Conservation (phyloP, 2,797 vertebrate genomes). For the Labroides dimidiatus region DNA sequence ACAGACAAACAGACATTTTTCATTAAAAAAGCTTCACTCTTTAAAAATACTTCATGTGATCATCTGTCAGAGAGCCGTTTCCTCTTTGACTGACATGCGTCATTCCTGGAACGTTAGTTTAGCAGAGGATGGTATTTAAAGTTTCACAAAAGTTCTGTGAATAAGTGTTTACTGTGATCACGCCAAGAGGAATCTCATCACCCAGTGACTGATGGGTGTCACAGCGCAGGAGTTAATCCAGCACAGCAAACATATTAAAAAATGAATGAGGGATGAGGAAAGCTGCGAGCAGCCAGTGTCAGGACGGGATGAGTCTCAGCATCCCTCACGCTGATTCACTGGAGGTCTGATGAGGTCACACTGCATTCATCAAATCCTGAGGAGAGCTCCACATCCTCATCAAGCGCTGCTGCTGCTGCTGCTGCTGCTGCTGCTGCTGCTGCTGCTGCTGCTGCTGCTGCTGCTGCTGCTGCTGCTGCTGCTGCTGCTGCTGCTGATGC, state of each 20-base stretch:
- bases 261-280: slow-evolving; percentile 54
- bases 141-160: background rate
- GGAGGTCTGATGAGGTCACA: slow-evolving; percentile 58
- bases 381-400: slow-evolving; percentile 21
- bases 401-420: background rate
- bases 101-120: background rate
- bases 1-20: background rate
- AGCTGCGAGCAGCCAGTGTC: slow-evolving; percentile 27
- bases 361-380: slow-evolving; percentile 58
- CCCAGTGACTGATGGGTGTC: slow-evolving; percentile 64
- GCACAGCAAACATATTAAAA: slow-evolving; percentile 63
- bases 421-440: no score
- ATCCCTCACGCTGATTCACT: slow-evolving; percentile 55
- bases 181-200: slow-evolving; percentile 38
- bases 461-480: no score
- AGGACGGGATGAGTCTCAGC: slow-evolving; percentile 38
- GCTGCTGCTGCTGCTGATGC: no score
- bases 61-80: background rate
- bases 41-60: background rate
- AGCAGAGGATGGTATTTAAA: background rate
- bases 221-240: slow-evolving; percentile 64
- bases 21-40: background rate
- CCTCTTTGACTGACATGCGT: background rate
- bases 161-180: slow-evolving; percentile 41
- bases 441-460: no score